Evolutionary conservation across 2,888 invertebrate species (phyloP), one percentile per base, ranked within the genome.

Genomic region (Syritta pipiens): DNA sequence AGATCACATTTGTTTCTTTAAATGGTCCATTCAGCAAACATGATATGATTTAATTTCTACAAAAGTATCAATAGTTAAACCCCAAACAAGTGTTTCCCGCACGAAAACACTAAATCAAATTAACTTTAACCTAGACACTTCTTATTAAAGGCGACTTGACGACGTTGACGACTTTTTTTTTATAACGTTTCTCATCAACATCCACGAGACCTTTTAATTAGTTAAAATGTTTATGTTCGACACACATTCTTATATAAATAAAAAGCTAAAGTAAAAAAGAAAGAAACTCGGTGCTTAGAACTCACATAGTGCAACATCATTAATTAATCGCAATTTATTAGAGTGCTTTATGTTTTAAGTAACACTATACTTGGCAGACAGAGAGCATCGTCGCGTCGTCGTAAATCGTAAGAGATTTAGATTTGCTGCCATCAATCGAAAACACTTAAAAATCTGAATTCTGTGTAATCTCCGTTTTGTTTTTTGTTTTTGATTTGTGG

Each of bases 271-370:
- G n/a, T n/a, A n/a, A n/a, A n/a, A n/a, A n/a, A n/a, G n/a, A n/a
- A n/a, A n/a, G n/a, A n/a, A n/a, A n/a, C n/a, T n/a, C n/a, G n/a
- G n/a, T n/a, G n/a, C n/a, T n/a, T n/a, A n/a, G n/a, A n/a, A n/a
- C n/a, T n/a, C n/a, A 6, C n/a, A 17, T 7, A 12, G 14, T 6
- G 7, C 35, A 14, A 19, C 42, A 9, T 9, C 63, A 63, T 51
- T 60, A 60, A 51, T 60, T 60, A 69, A 69, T 60, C 51, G 69
- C 69, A 60, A 69, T 69, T 69, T 59, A 51, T 59, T 14, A 20
- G 19, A n/a, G 14, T 40, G 42, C 10, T 9, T 32, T 32, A n/a
- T 35, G 37, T 24, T 14, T 55, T 55, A 40, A 57, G 28, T 40
- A 57, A n/a, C n/a, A n/a, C n/a, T n/a, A n/a, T n/a, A n/a, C n/a